These are phyloP conservation scores for Drosophila truncata DNA, from an alignment of 1,140 invertebrate species.

Conservation along the genomic window DNA sequence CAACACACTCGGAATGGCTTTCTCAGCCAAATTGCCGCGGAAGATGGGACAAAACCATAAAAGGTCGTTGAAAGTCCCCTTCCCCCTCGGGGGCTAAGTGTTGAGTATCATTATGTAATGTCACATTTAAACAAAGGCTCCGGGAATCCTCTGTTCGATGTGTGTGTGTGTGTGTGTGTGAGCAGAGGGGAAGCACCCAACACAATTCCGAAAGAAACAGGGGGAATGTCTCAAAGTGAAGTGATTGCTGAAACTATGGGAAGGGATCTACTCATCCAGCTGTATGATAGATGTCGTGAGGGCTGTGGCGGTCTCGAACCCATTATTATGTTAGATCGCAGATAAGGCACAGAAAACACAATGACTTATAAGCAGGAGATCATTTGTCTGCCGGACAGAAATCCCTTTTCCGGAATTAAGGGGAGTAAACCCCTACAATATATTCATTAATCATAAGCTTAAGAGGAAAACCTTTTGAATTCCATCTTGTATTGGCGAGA, in stretches of 20 bases:
- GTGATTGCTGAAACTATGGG: constrained; percentile 61
- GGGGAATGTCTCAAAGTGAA: constrained; percentile 48
- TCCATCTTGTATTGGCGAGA: not conserved
- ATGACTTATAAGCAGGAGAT: constrained; percentile 57
- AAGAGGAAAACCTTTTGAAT: not conserved
- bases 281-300: not conserved
- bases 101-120: constrained; percentile 77
- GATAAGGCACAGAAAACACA: constrained; percentile 28
- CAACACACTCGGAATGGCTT: constrained; percentile 39
- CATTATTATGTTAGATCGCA: constrained; percentile 36
- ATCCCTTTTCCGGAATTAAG: not conserved
- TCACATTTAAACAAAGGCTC: constrained; percentile 73
- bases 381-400: constrained; percentile 58
- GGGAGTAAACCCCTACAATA: not conserved
- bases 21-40: constrained; percentile 6
- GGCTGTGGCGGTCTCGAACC: not conserved
- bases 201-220: constrained; percentile 11
- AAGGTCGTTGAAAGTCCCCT: constrained; percentile 42
- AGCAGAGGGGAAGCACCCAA: constrained; percentile 48
- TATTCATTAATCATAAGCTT: constrained; percentile 3
- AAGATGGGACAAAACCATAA: constrained; percentile 42
- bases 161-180: constrained; percentile 23
- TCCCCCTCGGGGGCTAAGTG: constrained; percentile 45
- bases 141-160: not conserved
- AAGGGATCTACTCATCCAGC: not conserved